Conservation (phyloP, 2,888 invertebrate species). For the Scaptomyza parva region DNA sequence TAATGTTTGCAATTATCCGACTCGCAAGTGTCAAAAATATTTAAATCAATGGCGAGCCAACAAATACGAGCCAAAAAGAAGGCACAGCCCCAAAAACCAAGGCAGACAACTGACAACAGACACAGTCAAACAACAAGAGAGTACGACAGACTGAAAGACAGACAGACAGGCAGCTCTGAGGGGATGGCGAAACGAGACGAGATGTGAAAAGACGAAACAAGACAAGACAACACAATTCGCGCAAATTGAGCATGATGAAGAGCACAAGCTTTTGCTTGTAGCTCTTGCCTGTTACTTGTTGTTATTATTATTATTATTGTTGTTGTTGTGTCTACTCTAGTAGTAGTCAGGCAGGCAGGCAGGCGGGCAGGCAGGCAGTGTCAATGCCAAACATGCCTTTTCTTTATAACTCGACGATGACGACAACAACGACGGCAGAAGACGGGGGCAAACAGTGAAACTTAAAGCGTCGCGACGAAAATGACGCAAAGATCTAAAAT, state of each 20-base stretch:
- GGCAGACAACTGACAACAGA: constrained; percentile 55
- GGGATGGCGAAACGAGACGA: not conserved
- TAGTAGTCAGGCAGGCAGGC: not conserved
- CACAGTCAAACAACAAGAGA: constrained; percentile 49
- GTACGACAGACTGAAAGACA: constrained; percentile 26
- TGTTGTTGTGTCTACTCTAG: constrained; percentile 28
- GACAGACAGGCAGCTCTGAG: constrained; percentile 19
- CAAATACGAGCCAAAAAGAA: constrained; percentile 34
- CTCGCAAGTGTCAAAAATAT: constrained; percentile 77
- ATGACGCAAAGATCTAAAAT: constrained; percentile 57
- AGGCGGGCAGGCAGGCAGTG: constrained; percentile 47
- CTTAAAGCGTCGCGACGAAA: constrained; percentile 60
- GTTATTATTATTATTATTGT: constrained; percentile 12
- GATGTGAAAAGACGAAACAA: constrained; percentile 41
- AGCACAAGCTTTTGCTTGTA: constrained; percentile 50
- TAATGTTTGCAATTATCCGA: constrained; percentile 78
- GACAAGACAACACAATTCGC: constrained; percentile 75
- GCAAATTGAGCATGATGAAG: constrained; percentile 80
- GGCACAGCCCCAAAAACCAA: constrained; percentile 28
- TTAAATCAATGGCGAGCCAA: constrained; percentile 73
- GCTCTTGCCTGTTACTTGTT: constrained; percentile 13
- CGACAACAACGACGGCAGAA: not conserved
- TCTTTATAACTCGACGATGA: constrained; percentile 50
- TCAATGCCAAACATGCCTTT: constrained; percentile 72
- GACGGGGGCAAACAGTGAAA: constrained; percentile 37